These are phyloP conservation scores for Pseudopipra pipra DNA, from an alignment of 2,113 vertebrate genomes.

Conservation along the genomic window DNA sequence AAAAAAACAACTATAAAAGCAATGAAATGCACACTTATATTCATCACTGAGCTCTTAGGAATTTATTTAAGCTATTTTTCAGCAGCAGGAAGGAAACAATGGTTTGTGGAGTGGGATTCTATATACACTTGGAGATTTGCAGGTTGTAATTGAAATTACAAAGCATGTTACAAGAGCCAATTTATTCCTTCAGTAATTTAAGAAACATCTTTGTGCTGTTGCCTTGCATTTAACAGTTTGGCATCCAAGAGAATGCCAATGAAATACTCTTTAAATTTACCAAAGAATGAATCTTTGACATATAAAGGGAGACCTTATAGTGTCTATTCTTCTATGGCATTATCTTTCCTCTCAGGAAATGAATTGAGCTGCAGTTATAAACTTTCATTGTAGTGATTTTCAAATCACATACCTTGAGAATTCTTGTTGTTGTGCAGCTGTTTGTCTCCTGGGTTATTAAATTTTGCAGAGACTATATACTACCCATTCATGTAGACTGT, in stretches of 20 bases:
- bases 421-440: neutral
- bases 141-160: neutral
- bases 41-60: neutral
- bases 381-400: neutral
- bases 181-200: constrained; percentile 42
- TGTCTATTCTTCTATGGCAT: neutral
- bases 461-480: neutral
- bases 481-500: neutral
- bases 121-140: neutral
- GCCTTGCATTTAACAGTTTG: constrained; percentile 1
- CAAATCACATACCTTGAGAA: neutral
- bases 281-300: neutral
- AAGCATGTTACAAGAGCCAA: neutral
- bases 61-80: constrained; percentile 29
- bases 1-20: neutral
- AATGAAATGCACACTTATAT: neutral
- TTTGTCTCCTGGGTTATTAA: neutral
- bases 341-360: constrained; percentile 29
- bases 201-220: constrained; percentile 28
- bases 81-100: constrained; percentile 11
- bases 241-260: neutral
- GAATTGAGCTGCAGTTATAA: neutral
- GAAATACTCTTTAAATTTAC: neutral
- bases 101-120: neutral
- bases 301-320: neutral